Base-by-base conservation (phyloP, 2,888 invertebrate species). In the Oscheius sp. region DNA sequence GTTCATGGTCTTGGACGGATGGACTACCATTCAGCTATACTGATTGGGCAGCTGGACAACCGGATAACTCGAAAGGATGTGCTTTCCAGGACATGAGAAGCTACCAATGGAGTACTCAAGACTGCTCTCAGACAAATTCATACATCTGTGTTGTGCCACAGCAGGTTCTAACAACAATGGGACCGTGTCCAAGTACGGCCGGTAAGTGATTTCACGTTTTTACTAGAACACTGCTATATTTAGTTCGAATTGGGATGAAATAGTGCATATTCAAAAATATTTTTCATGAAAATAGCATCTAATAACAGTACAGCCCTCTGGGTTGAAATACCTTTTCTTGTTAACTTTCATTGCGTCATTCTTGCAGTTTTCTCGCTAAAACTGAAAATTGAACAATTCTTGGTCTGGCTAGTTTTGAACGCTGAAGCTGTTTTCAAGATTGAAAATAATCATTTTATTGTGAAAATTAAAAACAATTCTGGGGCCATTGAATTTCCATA, bases 61-160 rank as follows among this genome's bases (percentile, higher is more conserved):
- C 62, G 20, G 49, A 62, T 17, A 62, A 26, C 17, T 44, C 44
- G 8, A 24, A 44, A n/a, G 12, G 44, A 2, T 41, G 41, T n/a
- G 44, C 44, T 44, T 41, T 28, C 20, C 26, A 26, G 9, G 44
- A 59, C 9, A 2, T 17, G 26, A 24, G 5, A 6, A 44, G 14
- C 26, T 59, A 59, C 30, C 20, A 44, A 26, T 59, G 59, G 59
- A 44, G 28, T 24, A 28, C 44, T 2, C 28, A 59, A 9, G 26
- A 20, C n/a, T 41, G 41, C 28, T 22, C 20, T 2, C n/a, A 12
- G 20, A 4, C 41, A 28, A 59, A 30, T 17, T 30, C 59, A 6
- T 59, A 59, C 24, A 44, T 59, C 28, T 59, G 59, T 26, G 59
- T 59, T 2, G 59, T 59, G 2, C 59, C 59, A 6, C 59, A 59